Conservation (phyloP, 1,140 invertebrate species). For the Calosoma granatense region DNA sequence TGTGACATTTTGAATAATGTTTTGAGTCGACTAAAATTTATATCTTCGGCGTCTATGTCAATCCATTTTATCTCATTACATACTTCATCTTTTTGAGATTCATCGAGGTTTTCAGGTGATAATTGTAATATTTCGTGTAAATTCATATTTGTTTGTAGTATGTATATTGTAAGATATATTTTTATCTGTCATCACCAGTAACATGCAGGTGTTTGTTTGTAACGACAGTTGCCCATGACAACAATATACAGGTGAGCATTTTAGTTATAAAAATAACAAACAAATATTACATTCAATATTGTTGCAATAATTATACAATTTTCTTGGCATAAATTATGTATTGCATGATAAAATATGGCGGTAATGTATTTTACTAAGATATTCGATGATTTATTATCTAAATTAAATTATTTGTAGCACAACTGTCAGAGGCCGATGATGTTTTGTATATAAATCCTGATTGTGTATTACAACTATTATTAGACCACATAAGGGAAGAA, state of each 20-base stretch:
- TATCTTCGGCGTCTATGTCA: conserved; percentile 44
- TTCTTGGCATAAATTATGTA: conserved; percentile 12
- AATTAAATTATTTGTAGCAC: too few relatives aligned
- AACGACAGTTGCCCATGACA: not conserved
- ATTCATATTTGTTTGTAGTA: too few relatives aligned
- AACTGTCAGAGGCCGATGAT: not conserved
- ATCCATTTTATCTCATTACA: conserved; percentile 47
- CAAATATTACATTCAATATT: too few relatives aligned
- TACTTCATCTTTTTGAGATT: conserved; percentile 50
- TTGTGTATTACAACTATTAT: conserved; percentile 25
- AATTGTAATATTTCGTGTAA: conserved; percentile 47
- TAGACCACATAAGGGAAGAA: conserved; percentile 25
- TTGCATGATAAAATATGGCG: conserved; percentile 11
- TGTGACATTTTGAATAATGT: conserved; percentile 45
- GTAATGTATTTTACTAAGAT: not conserved
- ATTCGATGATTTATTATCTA: too few relatives aligned
- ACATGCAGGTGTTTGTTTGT: not conserved
- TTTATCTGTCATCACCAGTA: too few relatives aligned
- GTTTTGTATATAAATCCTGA: conserved; percentile 26
- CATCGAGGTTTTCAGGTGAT: conserved; percentile 41
- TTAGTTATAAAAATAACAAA: not conserved
- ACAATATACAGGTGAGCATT: not conserved
- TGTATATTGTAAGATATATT: too few relatives aligned
- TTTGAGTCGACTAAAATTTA: conserved; percentile 42
- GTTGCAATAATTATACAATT: conserved; percentile 12